Percentiles rank a stretch among this genome's conserved stretches.
phyloP scores from a whole-genome alignment of 1,140 invertebrate species.

The Lucilia sericata region DNA sequence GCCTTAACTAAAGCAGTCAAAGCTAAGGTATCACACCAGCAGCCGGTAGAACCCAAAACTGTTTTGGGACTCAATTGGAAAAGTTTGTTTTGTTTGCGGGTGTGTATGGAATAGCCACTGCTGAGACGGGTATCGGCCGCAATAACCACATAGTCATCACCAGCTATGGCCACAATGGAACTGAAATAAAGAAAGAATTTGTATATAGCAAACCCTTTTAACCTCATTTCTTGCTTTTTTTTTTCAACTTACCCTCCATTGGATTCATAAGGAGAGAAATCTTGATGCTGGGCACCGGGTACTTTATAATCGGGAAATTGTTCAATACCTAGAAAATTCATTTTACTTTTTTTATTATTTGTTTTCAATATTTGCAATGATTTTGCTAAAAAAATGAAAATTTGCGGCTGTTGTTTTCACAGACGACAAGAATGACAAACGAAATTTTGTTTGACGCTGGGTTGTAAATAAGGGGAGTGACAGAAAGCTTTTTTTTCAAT shows the following conservation, averaged over 20 bases:
- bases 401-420: background rate
- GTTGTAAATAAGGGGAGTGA: background rate
- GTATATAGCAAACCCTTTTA: background rate
- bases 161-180: conserved; percentile 92
- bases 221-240: conserved; percentile 3
- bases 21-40: conserved; percentile 98
- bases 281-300: conserved; percentile 72
- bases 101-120: conserved; percentile 90
- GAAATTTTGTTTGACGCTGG: background rate
- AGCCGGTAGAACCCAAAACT: conserved; percentile 90
- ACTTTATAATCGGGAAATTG: conserved; percentile 77
- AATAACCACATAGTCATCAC: conserved; percentile 88
- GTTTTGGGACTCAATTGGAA: conserved; percentile 84
- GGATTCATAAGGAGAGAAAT: conserved; percentile 81
- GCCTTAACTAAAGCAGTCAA: conserved; percentile 87
- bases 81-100: conserved; percentile 87
- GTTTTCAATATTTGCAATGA: background rate
- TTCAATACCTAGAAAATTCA: conserved; percentile 55
- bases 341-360: conserved; percentile 51
- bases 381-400: background rate
- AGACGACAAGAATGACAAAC: conserved; percentile 14
- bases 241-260: conserved; percentile 78
- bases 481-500: background rate
- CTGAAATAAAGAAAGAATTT: conserved; percentile 66
- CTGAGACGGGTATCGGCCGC: conserved; percentile 94